Percentiles rank a stretch among this genome's conserved stretches.
phyloP scores from a whole-genome alignment of 2,888 invertebrate genomes.

The Ceraclea dissimilis region DNA sequence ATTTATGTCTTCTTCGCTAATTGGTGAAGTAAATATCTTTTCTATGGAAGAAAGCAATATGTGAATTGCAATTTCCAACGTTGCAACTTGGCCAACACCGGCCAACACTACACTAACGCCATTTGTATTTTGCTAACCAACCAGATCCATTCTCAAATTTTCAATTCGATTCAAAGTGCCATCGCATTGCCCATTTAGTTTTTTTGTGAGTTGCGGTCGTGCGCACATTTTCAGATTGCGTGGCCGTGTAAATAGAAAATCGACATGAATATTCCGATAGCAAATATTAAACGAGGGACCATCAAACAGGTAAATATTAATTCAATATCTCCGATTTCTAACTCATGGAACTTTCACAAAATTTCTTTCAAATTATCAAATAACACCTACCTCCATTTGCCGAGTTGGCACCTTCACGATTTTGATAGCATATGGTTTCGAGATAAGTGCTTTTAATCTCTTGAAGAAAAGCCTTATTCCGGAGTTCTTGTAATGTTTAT shows the following conservation, averaged over 20 bases:
- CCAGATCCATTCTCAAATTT: not conserved
- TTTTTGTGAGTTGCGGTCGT: slow-evolving; percentile 4
- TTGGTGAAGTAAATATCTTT: too few species aligned
- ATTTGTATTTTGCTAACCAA: not conserved
- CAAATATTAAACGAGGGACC: slow-evolving; percentile 21
- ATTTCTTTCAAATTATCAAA: not conserved
- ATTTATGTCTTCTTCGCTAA: too few species aligned
- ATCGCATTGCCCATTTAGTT: slow-evolving; percentile 1
- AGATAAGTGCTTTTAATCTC: slow-evolving; percentile 8
- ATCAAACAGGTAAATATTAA: slow-evolving; percentile 22
- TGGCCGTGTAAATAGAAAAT: slow-evolving; percentile 5
- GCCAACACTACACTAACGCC: slow-evolving; percentile 5
- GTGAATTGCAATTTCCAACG: not conserved
- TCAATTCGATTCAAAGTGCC: not conserved
- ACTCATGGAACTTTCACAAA: not conserved
- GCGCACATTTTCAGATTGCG: slow-evolving; percentile 8
- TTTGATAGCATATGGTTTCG: slow-evolving; percentile 14
- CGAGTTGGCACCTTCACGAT: slow-evolving; percentile 20
- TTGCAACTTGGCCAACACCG: slow-evolving; percentile 8
- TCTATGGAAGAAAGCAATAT: not conserved
- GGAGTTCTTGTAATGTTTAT: too few species aligned
- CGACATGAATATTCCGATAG: slow-evolving; percentile 15
- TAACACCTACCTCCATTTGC: slow-evolving; percentile 20
- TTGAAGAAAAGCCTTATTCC: too few species aligned
- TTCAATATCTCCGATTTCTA: not conserved